Evolutionary conservation across 2,888 invertebrate species (phyloP).

Genomic region (Acleris cristana): DNA sequence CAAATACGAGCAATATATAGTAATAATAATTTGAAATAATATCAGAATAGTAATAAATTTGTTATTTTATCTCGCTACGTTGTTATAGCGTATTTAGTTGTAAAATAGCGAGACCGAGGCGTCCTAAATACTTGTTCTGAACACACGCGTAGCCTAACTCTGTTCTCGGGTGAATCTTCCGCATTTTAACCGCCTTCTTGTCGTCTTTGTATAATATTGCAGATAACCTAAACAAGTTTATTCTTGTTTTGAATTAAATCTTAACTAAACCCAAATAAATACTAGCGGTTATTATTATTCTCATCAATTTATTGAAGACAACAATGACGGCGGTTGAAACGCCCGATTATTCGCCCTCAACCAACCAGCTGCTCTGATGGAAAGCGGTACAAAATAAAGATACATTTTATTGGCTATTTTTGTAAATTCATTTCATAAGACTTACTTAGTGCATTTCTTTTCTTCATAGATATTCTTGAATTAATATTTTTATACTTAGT

Average conservation of each 20-base stretch:
- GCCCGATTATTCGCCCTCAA: slow-evolving; percentile 18
- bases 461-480: slow-evolving; percentile 70
- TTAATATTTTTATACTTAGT: slow-evolving; percentile 83
- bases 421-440: slow-evolving; percentile 61
- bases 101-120: slow-evolving; percentile 43
- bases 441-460: slow-evolving; percentile 47
- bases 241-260: no score
- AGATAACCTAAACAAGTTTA: no score
- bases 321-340: no score
- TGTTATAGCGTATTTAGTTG: slow-evolving; percentile 74
- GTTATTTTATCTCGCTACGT: slow-evolving; percentile 73
- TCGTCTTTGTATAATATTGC: no score
- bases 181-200: no score
- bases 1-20: slow-evolving; percentile 83
- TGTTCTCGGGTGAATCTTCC: slow-evolving; percentile 21
- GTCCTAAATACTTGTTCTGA: slow-evolving; percentile 38
- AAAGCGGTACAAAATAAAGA: slow-evolving; percentile 75
- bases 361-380: slow-evolving; percentile 80
- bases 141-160: slow-evolving; percentile 41
- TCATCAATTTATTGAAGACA: no score
- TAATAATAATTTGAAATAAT: slow-evolving; percentile 69
- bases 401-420: slow-evolving; percentile 70
- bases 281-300: no score
- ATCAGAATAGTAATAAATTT: slow-evolving; percentile 53
- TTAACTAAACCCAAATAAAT: no score